Percentiles rank a stretch among this genome's conserved stretches.
Conservation (phyloP, 2,113 vertebrate genomes). For the Grallaria varia region DNA sequence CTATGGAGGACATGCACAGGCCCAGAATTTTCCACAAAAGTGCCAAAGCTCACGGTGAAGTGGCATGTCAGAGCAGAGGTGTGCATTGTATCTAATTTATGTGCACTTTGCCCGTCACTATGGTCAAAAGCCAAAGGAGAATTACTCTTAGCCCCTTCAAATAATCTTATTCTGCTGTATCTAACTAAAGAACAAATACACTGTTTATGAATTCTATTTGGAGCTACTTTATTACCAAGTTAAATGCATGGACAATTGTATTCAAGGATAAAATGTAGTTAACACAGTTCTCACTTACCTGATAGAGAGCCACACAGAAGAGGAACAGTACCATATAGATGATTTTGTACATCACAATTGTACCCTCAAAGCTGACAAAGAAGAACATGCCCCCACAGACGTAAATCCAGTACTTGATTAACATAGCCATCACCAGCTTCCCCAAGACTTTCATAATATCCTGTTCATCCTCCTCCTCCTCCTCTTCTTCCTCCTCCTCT, state of each 20-base stretch:
- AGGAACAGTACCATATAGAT: constrained; percentile 99
- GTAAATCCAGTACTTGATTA: constrained; percentile 99
- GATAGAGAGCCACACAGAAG: constrained; percentile 95
- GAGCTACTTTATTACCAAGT: neutral
- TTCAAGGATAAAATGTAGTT: neutral
- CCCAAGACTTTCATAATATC: constrained; percentile 93
- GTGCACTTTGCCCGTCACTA: neutral
- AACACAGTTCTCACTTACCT: constrained; percentile 75
- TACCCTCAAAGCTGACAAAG: constrained; percentile 96
- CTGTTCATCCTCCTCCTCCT: constrained; percentile 78
- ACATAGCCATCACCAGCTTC: constrained; percentile 89
- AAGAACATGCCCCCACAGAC: constrained; percentile 99
- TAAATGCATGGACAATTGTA: neutral
- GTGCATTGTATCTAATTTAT: neutral
- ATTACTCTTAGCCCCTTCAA: neutral
- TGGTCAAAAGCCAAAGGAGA: neutral
- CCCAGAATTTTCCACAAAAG: neutral
- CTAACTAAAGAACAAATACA: neutral
- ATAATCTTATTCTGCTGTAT: neutral
- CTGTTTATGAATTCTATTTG: neutral
- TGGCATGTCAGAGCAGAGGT: neutral
- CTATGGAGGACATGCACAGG: neutral
- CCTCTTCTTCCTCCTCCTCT: constrained; percentile 64
- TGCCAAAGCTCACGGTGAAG: neutral
- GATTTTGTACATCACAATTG: constrained; percentile 98